Evolutionary conservation across 1,140 invertebrate species (phyloP).

Genomic region (Cepaea nemoralis): DNA sequence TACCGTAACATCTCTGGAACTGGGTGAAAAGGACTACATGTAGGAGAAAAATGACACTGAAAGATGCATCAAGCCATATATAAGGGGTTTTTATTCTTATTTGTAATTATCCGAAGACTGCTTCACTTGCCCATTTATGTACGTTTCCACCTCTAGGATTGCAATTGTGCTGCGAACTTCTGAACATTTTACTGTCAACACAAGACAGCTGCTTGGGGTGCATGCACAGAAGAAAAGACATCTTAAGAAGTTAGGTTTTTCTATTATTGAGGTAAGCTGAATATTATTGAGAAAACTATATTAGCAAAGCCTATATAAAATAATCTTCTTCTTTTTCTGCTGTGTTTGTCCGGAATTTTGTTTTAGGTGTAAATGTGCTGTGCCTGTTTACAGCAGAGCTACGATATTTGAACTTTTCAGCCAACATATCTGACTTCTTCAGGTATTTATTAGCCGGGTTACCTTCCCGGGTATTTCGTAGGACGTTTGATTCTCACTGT

Average conservation of each 20-base stretch:
- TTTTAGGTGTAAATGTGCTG: neutral
- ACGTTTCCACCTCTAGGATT: constrained; percentile 22
- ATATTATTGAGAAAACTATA: too few relatives aligned
- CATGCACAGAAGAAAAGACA: neutral
- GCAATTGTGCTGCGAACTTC: constrained; percentile 7
- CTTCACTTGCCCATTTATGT: too few relatives aligned
- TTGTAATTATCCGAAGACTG: too few relatives aligned
- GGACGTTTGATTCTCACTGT: too few relatives aligned
- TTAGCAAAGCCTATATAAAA: too few relatives aligned
- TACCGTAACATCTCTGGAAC: too few relatives aligned
- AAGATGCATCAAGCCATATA: too few relatives aligned
- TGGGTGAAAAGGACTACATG: too few relatives aligned
- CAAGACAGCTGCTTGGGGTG: constrained; percentile 14
- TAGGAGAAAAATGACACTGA: too few relatives aligned
- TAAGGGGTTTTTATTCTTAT: too few relatives aligned
- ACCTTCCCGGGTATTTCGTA: neutral
- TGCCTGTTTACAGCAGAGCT: too few relatives aligned
- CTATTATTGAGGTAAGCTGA: constrained; percentile 17
- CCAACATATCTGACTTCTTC: neutral
- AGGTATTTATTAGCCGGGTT: neutral
- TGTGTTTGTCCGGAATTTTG: neutral
- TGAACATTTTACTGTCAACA: constrained; percentile 29
- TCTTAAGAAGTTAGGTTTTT: neutral
- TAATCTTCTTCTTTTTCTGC: neutral
- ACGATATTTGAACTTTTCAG: neutral